These are phyloP conservation scores for Plodia interpunctella DNA, from an alignment of 1,140 invertebrate species.

Conservation along the genomic window DNA sequence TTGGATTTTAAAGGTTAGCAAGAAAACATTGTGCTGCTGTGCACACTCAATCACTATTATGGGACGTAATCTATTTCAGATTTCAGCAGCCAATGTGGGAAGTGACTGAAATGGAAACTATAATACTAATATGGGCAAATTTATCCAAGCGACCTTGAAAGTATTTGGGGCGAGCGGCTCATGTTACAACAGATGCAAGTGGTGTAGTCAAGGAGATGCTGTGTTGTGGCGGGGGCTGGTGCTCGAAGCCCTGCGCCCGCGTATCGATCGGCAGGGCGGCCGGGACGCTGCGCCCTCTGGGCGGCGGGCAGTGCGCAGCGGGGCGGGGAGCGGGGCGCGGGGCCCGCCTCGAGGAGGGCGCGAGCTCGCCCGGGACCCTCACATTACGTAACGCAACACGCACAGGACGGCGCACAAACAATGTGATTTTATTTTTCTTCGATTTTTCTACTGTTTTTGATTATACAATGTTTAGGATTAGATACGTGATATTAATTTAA, in stretches of 20 bases:
- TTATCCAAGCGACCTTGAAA: slow-evolving; percentile 22
- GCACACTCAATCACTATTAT: too few species aligned
- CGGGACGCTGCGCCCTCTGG: slow-evolving; percentile 16
- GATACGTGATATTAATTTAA: slow-evolving; percentile 61
- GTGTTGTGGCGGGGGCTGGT: slow-evolving; percentile 10
- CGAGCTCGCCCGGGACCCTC: slow-evolving; percentile 41
- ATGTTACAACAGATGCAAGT: slow-evolving; percentile 20
- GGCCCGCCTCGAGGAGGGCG: slow-evolving; percentile 24
- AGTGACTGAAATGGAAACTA: not conserved
- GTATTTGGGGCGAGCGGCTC: slow-evolving; percentile 18
- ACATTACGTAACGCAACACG: slow-evolving; percentile 71
- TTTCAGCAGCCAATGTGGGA: too few species aligned
- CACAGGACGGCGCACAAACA: slow-evolving; percentile 75
- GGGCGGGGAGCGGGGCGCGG: slow-evolving; percentile 25
- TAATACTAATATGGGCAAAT: not conserved
- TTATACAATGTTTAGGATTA: slow-evolving; percentile 72
- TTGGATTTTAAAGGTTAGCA: too few species aligned
- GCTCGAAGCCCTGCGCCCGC: slow-evolving; percentile 12
- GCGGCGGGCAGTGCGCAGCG: slow-evolving; percentile 26
- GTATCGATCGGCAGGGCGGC: slow-evolving; percentile 19
- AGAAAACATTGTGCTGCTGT: too few species aligned
- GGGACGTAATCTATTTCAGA: too few species aligned
- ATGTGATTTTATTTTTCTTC: slow-evolving; percentile 72
- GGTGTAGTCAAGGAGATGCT: slow-evolving; percentile 9
- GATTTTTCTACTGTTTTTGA: slow-evolving; percentile 68